Evolutionary conservation across 2,113 vertebrate genomes (phyloP), one percentile per base, ranked within the genome.

Genomic region (Melanerpes aurifrons): DNA sequence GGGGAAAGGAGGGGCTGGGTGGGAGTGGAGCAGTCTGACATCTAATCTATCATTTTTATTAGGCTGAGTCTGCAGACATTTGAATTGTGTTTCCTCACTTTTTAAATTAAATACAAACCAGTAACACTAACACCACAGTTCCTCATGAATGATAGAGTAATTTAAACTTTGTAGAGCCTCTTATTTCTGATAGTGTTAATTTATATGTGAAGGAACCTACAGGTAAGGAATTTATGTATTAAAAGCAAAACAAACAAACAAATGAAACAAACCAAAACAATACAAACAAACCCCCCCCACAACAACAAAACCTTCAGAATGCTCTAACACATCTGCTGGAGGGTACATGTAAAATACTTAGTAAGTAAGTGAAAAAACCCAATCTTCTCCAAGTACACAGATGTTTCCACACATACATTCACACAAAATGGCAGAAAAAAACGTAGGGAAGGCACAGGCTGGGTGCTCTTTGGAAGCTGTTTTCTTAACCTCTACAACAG

Each of bases 401-500:
- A 69, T 61, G 47, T 6, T 83, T 48, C 8, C 48, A 37, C 35
- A 86, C 20, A 66, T 31, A 53, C 15, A 25, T 8, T 50, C 54
- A 72, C 35, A 82, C 57, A 57, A 59, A 70, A 71, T 4, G 12
- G 31, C 67, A 66, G 31, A n/a, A 76, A 29, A n/a, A 71, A 66
- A 26, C 0, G 1, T 79, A 22, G 68, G 82, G 78, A 86, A 86
- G 76, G 73, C 40, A 7, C 89, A 76, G 88, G 89, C 74, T 87
- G 92, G 92, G 92, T 92, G 86, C 90, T 94, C 69, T 53, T 70
- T 96, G 91, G 95, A 92, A 96, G 93, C 93, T 97, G 96, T 96
- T 96, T 97, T 86, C 91, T 93, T 96, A 97, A 97, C 96, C 97
- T 94, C 94, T 94, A 89, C 6, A 0, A 76, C 86, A 95, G 77